Base-by-base conservation (phyloP, 2,797 vertebrate genomes). In the Paedocypris micromegethes region DNA sequence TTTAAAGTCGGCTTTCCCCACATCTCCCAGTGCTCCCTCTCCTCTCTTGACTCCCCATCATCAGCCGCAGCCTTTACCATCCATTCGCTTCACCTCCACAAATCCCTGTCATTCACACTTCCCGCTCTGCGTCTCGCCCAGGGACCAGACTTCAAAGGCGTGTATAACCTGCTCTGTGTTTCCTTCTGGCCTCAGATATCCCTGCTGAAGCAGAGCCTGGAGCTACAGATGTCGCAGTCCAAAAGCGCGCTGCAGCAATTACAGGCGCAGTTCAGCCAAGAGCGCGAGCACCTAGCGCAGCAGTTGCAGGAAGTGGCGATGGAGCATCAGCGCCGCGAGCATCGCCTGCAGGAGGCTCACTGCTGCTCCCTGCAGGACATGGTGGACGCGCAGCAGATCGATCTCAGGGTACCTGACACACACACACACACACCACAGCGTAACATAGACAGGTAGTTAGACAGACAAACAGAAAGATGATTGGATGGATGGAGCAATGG, bases 141-240 rank as follows among this genome's bases (percentile, higher is more conserved):
- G 3, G 5, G 39, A 8, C 53, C n/a, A 0, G 45, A 9, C 8
- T 37, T 64, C 62, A 23, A 23, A 23, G 23, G 23, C 23, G 23
- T 39, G 42, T 67, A 37, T 4, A 44, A 43, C 1, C 37, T 58
- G 43, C 60, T 66, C 46, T 58, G 54, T 64, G 9, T 66, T 9
- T 71, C 39, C 65, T 40, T 68, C 5, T 71, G 48, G 9, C 49
- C 6, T 6, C 80, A 94, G 96, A 98, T 99, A 82, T 97, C 96
- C 23, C 84, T 99, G 50, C 75, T 99, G 79, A 99, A 98, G 75
- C 95, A 98, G 86, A 97, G 94, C 37, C 87, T 99, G 88, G 95
- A 99, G 88, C 88, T 98, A 78, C 96, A 99, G 88, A 83, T 98
- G 80, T 96, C 93, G 3, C 95, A 98, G 86, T 99, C 96, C 1